Evolutionary conservation across 64 coral and sea anemone genomes (phyloP), one percentile per base, ranked within the genome.

Genomic region (Montipora cactus): DNA sequence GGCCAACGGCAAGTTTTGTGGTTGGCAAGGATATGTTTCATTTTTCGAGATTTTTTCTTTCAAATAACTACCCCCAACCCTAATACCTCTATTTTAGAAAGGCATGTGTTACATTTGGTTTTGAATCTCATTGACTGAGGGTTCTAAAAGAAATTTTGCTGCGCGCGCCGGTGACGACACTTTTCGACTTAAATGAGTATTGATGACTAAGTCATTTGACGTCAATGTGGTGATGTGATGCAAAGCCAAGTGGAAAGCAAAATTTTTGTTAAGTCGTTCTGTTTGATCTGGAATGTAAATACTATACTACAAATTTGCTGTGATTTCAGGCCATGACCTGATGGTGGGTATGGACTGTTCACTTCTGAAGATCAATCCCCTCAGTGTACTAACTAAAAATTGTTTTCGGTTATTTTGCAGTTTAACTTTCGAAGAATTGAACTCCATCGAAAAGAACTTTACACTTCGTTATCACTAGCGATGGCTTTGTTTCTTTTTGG

Each of bases 341-440:
- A 64, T 76, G 59, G 74, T 76, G 8, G n/a, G 70, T 18, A 10
- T 7, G 4, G 71, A 45, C 18, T 59, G 19, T n/a, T 5, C 47
- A 91, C 80, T 83, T 83, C 79, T n/a, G 59, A 74, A 59, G 6
- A 37, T 37, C 4, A 66, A 66, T 79, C 13, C 5, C 4, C 59
- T 59, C 49, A 20, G 7, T 11, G 13, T 50, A 58, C 18, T 77
- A 25, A 51, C 67, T 79, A 75, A 23, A 49, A 9, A 19, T 11
- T 75, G 5, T 59, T 47, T 20, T 37, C 47, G 18, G 23, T 82
- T 51, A 19, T 69, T 75, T 95, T 92, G 45, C 90, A 97, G 95
- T 94, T 97, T 97, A 97, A 97, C 76, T 92, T 97, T 81, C 76
- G 95, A 90, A 85, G 95, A 76, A 73, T 95, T 93, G 77, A 94